Evolutionary conservation across 2,888 invertebrate species (phyloP), one percentile per base, ranked within the genome.

Genomic region (Himalopsyche kuldschensis): DNA sequence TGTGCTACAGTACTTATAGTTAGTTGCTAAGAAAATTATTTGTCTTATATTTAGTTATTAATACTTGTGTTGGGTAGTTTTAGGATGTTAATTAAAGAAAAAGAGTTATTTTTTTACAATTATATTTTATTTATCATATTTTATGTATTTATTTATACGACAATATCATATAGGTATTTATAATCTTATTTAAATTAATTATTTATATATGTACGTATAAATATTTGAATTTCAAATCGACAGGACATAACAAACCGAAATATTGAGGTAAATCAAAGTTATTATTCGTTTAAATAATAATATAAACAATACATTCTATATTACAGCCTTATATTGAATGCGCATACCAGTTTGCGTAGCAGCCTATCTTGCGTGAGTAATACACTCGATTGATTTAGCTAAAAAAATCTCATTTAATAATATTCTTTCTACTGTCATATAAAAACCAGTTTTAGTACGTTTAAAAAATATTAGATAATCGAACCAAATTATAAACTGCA

Each of bases 131-230:
- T 92, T 78, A 86, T 86, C 85, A 85, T 85, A 86, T 84, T 92
- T 92, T 91, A 92, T 91, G 91, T 92, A 92, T 92, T 92, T 92
- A 92, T 92, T 92, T 92, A 92, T 92, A 92, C 92, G 92, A 92
- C 92, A 92, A 92, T 92, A 92, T 91, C 91, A 91, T 92, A 88
- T 88, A 87, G 88, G 87, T 88, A 88, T 92, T 92, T 92, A 92
- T 92, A 92, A 91, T 90, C 91, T 91, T 92, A 87, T 87, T 86
- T 87, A 87, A 87, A 88, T 87, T 88, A 88, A 88, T 88, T 88
- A 88, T 87, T 82, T 79, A 87, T 88, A 87, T 87, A 87, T 87
- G 87, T 87, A 86, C 88, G 87, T 86, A 86, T 88, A 87, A 87
- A 87, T 86, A 87, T 91, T 90, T 91, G 91, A 91, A 91, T 91